phyloP scores from a whole-genome alignment of 2,113 vertebrate genomes.

The Nibea albiflora region DNA sequence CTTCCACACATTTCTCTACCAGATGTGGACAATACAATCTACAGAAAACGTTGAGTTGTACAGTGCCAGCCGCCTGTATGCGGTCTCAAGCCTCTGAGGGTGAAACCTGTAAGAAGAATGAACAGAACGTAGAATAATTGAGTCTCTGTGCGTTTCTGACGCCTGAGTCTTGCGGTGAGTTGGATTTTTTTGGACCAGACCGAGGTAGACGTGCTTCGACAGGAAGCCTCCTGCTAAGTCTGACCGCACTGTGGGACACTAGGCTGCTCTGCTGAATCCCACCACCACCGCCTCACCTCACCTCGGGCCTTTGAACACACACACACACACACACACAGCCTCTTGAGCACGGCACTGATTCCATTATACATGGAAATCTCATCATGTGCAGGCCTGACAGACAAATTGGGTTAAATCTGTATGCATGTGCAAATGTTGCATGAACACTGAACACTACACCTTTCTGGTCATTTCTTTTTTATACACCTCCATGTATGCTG shows the following conservation, averaged over 20 bases:
- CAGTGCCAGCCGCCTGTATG: background rate
- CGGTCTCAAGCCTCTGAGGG: background rate
- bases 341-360: slow-evolving; percentile 11
- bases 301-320: slow-evolving; percentile 15
- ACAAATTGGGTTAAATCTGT: background rate
- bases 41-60: background rate
- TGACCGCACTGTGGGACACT: slow-evolving; percentile 20
- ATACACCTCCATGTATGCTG: background rate
- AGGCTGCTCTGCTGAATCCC: background rate
- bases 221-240: slow-evolving; percentile 56
- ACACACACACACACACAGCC: background rate
- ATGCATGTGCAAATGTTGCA: slow-evolving; percentile 15
- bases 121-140: slow-evolving; percentile 14
- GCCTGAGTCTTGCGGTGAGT: slow-evolving; percentile 7
- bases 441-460: background rate
- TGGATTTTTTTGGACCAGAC: slow-evolving; percentile 28
- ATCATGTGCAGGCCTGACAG: background rate
- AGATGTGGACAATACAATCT: background rate
- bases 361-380: slow-evolving; percentile 25
- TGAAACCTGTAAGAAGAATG: slow-evolving; percentile 6
- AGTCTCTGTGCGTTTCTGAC: slow-evolving; percentile 22
- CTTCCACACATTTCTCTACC: slow-evolving; percentile 6
- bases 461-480: background rate
- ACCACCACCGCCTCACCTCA: background rate
- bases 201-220: slow-evolving; percentile 32